Percentiles rank a stretch among this genome's conserved stretches.
Conservation (phyloP, 2,888 invertebrate species). For the Chirona hameri region DNA sequence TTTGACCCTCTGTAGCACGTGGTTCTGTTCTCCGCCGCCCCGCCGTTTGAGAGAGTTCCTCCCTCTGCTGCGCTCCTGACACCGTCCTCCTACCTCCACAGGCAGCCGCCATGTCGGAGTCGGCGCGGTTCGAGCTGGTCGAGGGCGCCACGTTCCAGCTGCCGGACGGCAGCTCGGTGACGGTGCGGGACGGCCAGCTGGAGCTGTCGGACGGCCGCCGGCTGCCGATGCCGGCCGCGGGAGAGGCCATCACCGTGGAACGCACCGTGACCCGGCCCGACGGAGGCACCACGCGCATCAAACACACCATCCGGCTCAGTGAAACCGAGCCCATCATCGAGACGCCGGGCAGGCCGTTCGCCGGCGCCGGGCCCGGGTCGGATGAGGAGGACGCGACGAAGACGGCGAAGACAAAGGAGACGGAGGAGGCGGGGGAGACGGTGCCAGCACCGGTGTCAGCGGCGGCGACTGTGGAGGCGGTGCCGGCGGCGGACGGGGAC, state of each 20-base stretch:
- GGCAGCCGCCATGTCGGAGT: neutral
- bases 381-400: neutral
- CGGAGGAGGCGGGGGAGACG: neutral
- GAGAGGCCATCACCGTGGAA: slow-evolving; percentile 6
- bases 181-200: neutral
- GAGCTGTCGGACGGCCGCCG: slow-evolving; percentile 8
- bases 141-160: neutral
- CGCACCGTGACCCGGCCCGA: neutral
- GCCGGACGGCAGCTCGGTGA: slow-evolving; percentile 2
- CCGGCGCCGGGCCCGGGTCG: neutral
- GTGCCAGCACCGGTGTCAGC: neutral
- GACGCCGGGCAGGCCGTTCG: neutral
- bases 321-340: neutral
- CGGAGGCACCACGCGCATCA: slow-evolving; percentile 10
- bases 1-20: too few relatives aligned
- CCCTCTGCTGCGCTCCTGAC: too few relatives aligned
- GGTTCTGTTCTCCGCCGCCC: too few relatives aligned
- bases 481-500: neutral
- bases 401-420: neutral
- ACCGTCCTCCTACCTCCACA: too few relatives aligned
- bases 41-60: too few relatives aligned
- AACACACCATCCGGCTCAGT: neutral
- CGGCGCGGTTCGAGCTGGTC: neutral
- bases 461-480: neutral
- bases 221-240: neutral